Evolutionary conservation across 2,888 invertebrate species (phyloP).

Genomic region (Orthosia gothica): DNA sequence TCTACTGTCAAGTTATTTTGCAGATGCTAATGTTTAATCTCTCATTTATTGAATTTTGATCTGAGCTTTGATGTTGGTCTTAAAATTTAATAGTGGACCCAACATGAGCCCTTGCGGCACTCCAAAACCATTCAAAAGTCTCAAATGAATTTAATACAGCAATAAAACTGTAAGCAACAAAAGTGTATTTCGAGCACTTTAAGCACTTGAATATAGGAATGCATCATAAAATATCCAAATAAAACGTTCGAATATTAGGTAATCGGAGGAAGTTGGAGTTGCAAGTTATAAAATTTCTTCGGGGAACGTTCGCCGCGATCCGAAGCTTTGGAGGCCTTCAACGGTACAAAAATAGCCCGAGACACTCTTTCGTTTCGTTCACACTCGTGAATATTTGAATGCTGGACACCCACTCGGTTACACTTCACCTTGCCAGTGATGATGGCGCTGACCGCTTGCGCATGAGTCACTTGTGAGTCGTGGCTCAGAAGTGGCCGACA

Average conservation of each 20-base stretch:
- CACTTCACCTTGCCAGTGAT: conserved; percentile 89
- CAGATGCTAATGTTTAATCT: not conserved
- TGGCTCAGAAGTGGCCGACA: conserved; percentile 66
- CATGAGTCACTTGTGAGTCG: conserved; percentile 80
- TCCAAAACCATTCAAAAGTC: conserved; percentile 37
- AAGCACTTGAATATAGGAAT: conserved; percentile 43
- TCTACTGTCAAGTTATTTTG: not conserved
- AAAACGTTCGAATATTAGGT: conserved; percentile 77
- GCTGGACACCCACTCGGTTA: conserved; percentile 88
- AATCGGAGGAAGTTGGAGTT: conserved; percentile 82
- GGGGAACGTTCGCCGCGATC: conserved; percentile 74
- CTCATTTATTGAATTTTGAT: not conserved
- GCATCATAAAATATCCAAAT: conserved; percentile 61
- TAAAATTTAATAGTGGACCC: conserved; percentile 25
- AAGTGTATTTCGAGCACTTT: conserved; percentile 48
- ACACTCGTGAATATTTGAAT: conserved; percentile 88
- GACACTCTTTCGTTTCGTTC: conserved; percentile 86
- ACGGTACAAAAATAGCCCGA: conserved; percentile 87
- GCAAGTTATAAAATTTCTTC: conserved; percentile 83
- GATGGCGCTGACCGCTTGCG: conserved; percentile 88
- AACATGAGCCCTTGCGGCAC: conserved; percentile 60
- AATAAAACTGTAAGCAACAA: conserved; percentile 36
- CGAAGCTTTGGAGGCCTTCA: conserved; percentile 86
- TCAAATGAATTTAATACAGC: conserved; percentile 41
- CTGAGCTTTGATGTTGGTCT: conserved; percentile 15